These are phyloP conservation scores for Cataglyphis livida DNA, from an alignment of 2,888 invertebrate genomes.

Conservation along the genomic window DNA sequence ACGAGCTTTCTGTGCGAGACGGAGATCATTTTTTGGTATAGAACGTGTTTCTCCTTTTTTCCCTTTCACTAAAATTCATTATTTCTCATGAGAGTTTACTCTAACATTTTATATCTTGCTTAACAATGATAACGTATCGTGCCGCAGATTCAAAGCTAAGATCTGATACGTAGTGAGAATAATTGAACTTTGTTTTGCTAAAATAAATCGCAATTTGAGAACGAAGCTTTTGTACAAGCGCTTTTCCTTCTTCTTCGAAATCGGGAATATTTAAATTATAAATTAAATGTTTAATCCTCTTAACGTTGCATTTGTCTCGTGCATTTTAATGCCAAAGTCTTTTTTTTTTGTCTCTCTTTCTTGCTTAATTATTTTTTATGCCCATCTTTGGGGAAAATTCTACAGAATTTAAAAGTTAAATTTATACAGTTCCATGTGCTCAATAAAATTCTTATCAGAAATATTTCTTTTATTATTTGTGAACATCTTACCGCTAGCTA, in stretches of 20 bases:
- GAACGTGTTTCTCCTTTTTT: neutral
- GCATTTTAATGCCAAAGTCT: conserved; percentile 22
- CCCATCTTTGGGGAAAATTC: conserved; percentile 59
- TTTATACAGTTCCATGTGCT: conserved; percentile 54
- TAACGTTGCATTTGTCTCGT: conserved; percentile 47
- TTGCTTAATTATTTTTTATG: neutral
- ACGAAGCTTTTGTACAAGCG: neutral
- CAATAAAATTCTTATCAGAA: conserved; percentile 61
- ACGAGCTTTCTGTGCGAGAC: conserved; percentile 22
- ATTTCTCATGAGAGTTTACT: neutral
- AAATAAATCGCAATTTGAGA: neutral
- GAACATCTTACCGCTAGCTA: conserved; percentile 59
- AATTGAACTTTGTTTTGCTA: neutral
- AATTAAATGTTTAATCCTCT: conserved; percentile 52
- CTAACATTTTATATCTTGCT: neutral
- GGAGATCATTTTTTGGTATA: conserved; percentile 9
- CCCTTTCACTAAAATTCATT: neutral
- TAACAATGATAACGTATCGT: neutral
- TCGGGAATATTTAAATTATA: conserved; percentile 43
- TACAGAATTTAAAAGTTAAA: conserved; percentile 69
- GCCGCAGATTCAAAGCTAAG: neutral
- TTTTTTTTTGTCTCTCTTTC: conserved; percentile 4
- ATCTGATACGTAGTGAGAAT: conserved; percentile 11
- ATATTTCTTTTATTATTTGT: conserved; percentile 65
- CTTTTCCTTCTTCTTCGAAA: neutral